phyloP scores from a whole-genome alignment of 2,797 vertebrate genomes.

The Leuciscus waleckii region DNA sequence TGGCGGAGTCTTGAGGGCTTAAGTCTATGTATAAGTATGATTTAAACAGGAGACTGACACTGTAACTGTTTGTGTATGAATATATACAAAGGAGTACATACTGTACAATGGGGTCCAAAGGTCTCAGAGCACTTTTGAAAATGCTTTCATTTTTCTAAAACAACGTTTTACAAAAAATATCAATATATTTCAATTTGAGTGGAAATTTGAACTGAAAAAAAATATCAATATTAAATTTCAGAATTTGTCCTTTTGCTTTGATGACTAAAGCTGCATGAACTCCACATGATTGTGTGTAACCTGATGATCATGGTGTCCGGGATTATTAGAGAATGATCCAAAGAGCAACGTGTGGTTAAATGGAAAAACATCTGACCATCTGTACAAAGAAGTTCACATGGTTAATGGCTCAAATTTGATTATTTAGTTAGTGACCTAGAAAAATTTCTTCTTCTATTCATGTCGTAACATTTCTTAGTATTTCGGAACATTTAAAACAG shows the following conservation, averaged over 20 bases:
- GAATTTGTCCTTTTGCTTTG: neutral
- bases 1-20: neutral
- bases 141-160: neutral
- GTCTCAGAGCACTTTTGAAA: neutral
- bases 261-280: neutral
- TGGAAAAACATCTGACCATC: constrained; percentile 1
- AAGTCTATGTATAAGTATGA: neutral
- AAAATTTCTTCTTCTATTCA: neutral
- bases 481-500: neutral
- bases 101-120: too few species aligned
- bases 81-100: neutral
- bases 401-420: neutral
- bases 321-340: neutral
- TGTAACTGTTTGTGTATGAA: neutral
- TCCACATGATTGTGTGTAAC: neutral
- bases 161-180: too few species aligned
- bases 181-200: neutral
- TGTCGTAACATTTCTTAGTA: neutral
- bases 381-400: neutral
- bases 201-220: neutral
- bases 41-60: neutral
- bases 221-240: neutral
- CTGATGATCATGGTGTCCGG: neutral
- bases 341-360: neutral
- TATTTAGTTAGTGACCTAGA: constrained; percentile 6